Base-by-base conservation (phyloP, 2,113 vertebrate species). In the Cololabis saira region DNA sequence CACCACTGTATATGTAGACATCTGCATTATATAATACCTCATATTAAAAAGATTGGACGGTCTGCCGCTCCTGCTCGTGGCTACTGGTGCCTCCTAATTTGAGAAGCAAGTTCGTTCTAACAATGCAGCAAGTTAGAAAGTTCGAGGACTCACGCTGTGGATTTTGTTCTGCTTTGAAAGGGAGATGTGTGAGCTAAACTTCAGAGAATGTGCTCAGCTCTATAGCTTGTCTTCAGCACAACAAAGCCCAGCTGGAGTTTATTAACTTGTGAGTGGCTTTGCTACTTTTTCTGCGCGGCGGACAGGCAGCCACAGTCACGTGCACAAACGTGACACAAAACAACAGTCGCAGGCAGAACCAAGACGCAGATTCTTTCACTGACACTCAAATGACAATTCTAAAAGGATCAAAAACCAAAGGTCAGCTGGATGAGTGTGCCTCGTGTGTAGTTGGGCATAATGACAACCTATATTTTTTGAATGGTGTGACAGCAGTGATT, bases 231-330 rank as follows among this genome's bases (percentile, higher is more conserved):
- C 71, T 61, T 54, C 68, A 80, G 78, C 71, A 75, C 79, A 80
- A 84, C 82, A 87, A 87, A 84, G 64, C 81, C 63, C 87, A 90
- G 88, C 85, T 90, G 86, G 83, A 87, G 68, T 81, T 83, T 77
- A 85, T 90, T 90, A 91, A 81, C 80, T 75, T 82, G 78, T 80
- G 88, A 85, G 76, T 85, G 85, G 81, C 76, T 71, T 79, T 76
- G 84, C 84, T 88, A 82, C 86, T 88, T 87, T 85, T 47, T 67
- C 53, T 72, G 51, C 75, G 75, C 51, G 48, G 33, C 44, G 71
- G 17, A 59, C 42, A 27, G 44, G 17, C 56, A 22, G 63, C n/a
- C 56, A 47, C 57, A 51, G 10, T 9, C 41, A 58, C 5, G 45
- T 15, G 52, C 63, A 53, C 67, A 67, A 43, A 71, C 52, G 64